A percentile compares a stretch with the other conserved stretches of the same genome.
These are phyloP conservation scores for Anthopleura xanthogrammica DNA, from an alignment of 92 coral and sea anemone species.

Conservation along the genomic window DNA sequence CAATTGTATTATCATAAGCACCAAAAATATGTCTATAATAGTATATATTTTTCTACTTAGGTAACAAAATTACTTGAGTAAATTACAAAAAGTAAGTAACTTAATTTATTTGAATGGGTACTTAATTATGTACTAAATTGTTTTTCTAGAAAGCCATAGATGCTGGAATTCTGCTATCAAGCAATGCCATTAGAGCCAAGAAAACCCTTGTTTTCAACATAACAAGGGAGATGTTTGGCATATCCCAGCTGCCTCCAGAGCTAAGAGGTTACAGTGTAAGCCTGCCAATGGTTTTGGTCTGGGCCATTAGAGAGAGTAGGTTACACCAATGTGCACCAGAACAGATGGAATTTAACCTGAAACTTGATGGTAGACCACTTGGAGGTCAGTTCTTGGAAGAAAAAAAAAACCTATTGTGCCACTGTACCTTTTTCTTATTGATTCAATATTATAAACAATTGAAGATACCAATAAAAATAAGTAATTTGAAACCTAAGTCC, in stretches of 20 bases:
- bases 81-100: background rate
- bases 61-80: background rate
- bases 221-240: constrained; percentile 11
- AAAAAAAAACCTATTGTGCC: background rate
- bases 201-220: background rate
- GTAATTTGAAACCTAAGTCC: background rate
- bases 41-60: background rate
- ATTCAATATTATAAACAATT: background rate
- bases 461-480: background rate
- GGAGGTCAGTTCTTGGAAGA: constrained; percentile 7
- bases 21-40: background rate
- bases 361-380: constrained; percentile 32
- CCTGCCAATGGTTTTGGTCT: constrained; percentile 11
- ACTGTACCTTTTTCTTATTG: background rate
- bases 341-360: constrained; percentile 10
- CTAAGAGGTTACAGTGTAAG: constrained; percentile 22
- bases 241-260: constrained; percentile 5
- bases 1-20: background rate
- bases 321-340: constrained; percentile 18
- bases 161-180: constrained; percentile 18
- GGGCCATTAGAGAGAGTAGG: constrained; percentile 35
- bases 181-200: constrained; percentile 7
- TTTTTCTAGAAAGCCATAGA: constrained; percentile 14
- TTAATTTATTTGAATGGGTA: background rate
- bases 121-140: background rate